Evolutionary conservation across 2,113 vertebrate genomes (phyloP), one percentile per base, ranked within the genome.

Genomic region (Pluvialis apricaria): DNA sequence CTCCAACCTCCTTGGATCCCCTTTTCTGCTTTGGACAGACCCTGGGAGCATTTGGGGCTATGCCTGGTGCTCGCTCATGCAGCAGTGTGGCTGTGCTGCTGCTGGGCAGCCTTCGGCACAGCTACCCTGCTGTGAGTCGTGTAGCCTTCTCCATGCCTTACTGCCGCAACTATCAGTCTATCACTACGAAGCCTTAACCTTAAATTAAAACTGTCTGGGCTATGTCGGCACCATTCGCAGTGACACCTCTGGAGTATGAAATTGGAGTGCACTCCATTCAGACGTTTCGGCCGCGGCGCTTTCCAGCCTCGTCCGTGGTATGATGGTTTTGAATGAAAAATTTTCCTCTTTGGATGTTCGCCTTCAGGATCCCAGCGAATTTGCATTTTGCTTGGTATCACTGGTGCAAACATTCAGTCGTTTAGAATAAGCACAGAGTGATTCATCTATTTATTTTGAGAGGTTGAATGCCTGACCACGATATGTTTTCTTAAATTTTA

Each of bases 401-500:
- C 57, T 85, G 73, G 45, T 92, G 45, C 54, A 65, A 95, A 72
- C 32, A 55, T 49, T 77, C 42, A 78, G 61, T 55, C 2, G 0
- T 72, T 92, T 69, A 64, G 51, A 82, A 58, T 84, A 82, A 94
- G 55, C n/a, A 15, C 28, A 20, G 29, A 82, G 44, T 82, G 61
- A 94, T 96, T 91, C 8, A 92, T 96, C 64, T 93, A 3, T 85
- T 92, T 94, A 69, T 91, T 94, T 79, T 84, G 88, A 86, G 92
- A 84, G 61, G 77, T 58, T 94, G 80, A 92, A 72, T 91, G 61
- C 80, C 65, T 94, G 92, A 91, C 91, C 83, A 91, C 77, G 44
- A 38, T 93, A 80, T 70, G 55, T 77, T 95, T 94, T 83, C 75
- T 81, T 93, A 80, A 60, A 77, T 94, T 91, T 95, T 88, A 80